A percentile compares a stretch with the other conserved stretches of the same genome.
Conservation (phyloP, 2,797 vertebrate genomes). For the Pterois miles region DNA sequence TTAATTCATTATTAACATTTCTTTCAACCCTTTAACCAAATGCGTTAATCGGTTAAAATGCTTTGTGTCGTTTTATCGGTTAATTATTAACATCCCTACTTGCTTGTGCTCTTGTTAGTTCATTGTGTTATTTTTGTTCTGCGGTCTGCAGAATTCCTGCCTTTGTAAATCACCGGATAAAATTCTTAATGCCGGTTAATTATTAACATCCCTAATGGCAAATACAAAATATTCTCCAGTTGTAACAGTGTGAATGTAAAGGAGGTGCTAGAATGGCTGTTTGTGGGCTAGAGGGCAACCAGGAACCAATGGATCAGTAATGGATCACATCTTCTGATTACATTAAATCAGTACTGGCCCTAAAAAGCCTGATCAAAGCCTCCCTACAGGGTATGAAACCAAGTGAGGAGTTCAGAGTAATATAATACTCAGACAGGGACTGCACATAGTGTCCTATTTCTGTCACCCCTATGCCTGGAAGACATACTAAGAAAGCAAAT, state of each 20-base stretch:
- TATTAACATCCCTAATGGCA: not conserved
- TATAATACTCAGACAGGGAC: not conserved
- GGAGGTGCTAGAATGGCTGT: not conserved
- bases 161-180: not conserved
- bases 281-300: not conserved
- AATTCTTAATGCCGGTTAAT: not conserved
- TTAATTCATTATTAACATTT: too few species aligned
- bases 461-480: constrained; percentile 14
- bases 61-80: too few species aligned
- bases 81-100: not conserved
- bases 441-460: constrained; percentile 10
- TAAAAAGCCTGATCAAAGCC: not conserved
- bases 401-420: not conserved
- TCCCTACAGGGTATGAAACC: not conserved
- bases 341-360: not conserved
- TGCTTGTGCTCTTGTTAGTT: not conserved
- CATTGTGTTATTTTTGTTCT: too few species aligned
- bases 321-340: not conserved
- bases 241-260: not conserved
- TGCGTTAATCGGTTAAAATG: too few species aligned
- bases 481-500: constrained; percentile 38
- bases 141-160: not conserved
- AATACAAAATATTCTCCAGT: not conserved
- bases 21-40: too few species aligned
- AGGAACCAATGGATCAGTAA: not conserved